A percentile compares a stretch with the other conserved stretches of the same genome.
phyloP scores from a whole-genome alignment of 2,113 vertebrate genomes.

The Colaptes auratus region DNA sequence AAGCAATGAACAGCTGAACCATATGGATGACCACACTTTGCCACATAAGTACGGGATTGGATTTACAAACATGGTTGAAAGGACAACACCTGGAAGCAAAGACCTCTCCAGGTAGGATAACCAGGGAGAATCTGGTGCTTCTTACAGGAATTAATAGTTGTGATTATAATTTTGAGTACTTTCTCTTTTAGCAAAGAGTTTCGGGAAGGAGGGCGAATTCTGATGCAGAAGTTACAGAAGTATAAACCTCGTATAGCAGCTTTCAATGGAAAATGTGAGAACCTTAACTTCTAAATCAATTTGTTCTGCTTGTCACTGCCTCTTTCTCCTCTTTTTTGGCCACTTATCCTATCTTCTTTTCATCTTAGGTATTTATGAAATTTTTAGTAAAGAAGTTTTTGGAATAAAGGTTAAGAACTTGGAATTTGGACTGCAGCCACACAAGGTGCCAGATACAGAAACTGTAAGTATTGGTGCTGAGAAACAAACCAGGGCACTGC shows the following conservation, averaged over 20 bases:
- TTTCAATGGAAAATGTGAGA: conserved; percentile 99
- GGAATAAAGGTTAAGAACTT: conserved; percentile 95
- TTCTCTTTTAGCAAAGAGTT: conserved; percentile 89
- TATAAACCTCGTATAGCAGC: conserved; percentile 95
- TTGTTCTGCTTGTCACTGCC: background rate
- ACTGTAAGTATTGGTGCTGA: conserved; percentile 80
- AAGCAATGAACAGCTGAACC: conserved; percentile 91
- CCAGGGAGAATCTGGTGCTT: background rate
- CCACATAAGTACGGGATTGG: conserved; percentile 95
- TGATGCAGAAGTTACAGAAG: conserved; percentile 94
- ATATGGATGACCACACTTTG: conserved; percentile 88
- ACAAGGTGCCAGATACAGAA: conserved; percentile 94
- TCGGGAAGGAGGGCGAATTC: conserved; percentile 95
- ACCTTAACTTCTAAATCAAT: background rate
- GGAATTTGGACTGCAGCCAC: conserved; percentile 95
- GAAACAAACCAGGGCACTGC: background rate
- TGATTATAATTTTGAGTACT: conserved; percentile 51
- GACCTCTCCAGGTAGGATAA: conserved; percentile 88
- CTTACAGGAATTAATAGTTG: background rate
- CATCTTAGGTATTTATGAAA: conserved; percentile 96
- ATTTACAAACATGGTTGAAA: conserved; percentile 97
- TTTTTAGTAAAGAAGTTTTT: conserved; percentile 98
- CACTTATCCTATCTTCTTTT: conserved; percentile 34
- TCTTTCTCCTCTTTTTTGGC: background rate
- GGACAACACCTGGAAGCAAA: conserved; percentile 97